A percentile compares a stretch with the other conserved stretches of the same genome.
These are phyloP conservation scores for Sebastes aleutianus DNA, from an alignment of 2,797 vertebrate species.

Conservation along the genomic window DNA sequence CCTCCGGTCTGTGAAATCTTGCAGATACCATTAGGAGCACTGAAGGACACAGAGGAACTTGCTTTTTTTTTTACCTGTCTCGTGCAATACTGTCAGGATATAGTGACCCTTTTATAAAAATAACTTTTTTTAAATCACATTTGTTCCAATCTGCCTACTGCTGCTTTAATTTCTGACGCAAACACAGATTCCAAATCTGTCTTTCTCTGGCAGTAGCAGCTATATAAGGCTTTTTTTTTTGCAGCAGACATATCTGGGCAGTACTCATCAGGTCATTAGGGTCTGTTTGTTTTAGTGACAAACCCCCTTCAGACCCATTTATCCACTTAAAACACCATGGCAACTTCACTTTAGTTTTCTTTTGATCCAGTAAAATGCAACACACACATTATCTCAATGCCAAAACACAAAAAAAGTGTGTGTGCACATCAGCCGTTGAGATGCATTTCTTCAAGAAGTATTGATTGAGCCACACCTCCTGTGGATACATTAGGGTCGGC, in stretches of 20 bases:
- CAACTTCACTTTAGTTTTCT: conserved; percentile 13
- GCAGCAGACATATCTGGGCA: neutral
- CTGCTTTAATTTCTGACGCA: conserved; percentile 16
- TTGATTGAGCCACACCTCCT: conserved; percentile 68
- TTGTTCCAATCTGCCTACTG: too few relatives aligned
- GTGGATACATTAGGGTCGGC: conserved; percentile 57
- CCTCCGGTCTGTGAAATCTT: too few relatives aligned
- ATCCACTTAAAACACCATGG: conserved; percentile 35
- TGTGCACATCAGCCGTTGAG: conserved; percentile 32
- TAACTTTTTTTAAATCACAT: too few relatives aligned
- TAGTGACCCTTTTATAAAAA: too few relatives aligned
- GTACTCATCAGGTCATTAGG: conserved; percentile 16
- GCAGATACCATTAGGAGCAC: too few relatives aligned
- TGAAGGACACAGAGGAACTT: too few relatives aligned
- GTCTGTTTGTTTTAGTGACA: conserved; percentile 47
- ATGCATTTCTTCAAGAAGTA: conserved; percentile 61
- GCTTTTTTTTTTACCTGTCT: too few relatives aligned
- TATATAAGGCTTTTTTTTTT: neutral
- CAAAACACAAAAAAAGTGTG: neutral
- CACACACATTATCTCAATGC: neutral
- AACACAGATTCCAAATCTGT: conserved; percentile 12
- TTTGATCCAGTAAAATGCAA: neutral
- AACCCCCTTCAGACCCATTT: conserved; percentile 36
- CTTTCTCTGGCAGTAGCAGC: neutral
- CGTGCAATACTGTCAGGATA: too few relatives aligned